phyloP scores from a whole-genome alignment of 2,888 invertebrate genomes.

The Eupithecia exiguata region DNA sequence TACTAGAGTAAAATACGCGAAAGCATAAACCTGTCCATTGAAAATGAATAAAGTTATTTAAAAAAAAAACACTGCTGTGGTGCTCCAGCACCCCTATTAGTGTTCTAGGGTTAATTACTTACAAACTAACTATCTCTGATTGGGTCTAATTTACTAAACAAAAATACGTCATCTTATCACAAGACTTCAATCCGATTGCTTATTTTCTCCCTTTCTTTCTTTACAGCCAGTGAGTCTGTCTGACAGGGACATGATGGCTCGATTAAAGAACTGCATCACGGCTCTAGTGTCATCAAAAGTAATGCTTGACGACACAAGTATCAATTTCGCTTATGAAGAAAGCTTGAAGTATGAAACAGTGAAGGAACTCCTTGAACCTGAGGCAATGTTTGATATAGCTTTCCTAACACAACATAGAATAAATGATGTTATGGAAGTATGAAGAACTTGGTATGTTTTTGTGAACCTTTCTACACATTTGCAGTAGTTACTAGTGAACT shows the following conservation, averaged over 20 bases:
- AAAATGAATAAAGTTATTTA: too few species aligned
- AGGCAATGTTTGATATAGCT: slow-evolving; percentile 93
- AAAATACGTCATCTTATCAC: too few species aligned
- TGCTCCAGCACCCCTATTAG: too few species aligned
- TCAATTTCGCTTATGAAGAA: slow-evolving; percentile 95
- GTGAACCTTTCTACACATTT: slow-evolving; percentile 10
- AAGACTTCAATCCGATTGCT: not conserved
- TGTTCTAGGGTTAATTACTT: too few species aligned
- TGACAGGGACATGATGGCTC: slow-evolving; percentile 93
- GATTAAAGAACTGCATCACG: slow-evolving; percentile 94
- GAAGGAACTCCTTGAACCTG: slow-evolving; percentile 91
- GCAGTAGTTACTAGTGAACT: not conserved
- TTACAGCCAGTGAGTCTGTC: slow-evolving; percentile 86
- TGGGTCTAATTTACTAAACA: not conserved
- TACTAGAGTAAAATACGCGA: too few species aligned
- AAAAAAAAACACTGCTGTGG: too few species aligned
- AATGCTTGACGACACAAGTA: slow-evolving; percentile 96
- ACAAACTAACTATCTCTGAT: not conserved
- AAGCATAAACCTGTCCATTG: too few species aligned
- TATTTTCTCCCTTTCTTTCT: slow-evolving; percentile 6
- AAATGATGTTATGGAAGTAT: slow-evolving; percentile 70
- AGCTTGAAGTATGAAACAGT: slow-evolving; percentile 91
- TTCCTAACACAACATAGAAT: slow-evolving; percentile 90
- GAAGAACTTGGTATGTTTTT: slow-evolving; percentile 46
- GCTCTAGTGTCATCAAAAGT: slow-evolving; percentile 94